These are phyloP conservation scores for Cervus canadensis DNA, from an alignment of 2,113 vertebrate genomes.

Conservation along the genomic window DNA sequence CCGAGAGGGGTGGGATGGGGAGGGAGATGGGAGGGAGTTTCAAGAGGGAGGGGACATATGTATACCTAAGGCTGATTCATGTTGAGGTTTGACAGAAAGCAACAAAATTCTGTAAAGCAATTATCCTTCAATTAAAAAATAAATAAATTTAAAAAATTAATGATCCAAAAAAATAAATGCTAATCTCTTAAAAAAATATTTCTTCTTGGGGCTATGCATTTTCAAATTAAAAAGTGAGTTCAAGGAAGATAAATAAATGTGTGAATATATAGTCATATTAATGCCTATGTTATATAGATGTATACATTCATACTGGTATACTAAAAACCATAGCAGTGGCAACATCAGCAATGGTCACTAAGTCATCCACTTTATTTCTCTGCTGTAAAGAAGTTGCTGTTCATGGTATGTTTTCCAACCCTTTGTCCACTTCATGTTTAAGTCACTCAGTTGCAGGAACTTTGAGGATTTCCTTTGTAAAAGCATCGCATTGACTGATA, in stretches of 20 bases:
- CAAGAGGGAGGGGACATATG: no score
- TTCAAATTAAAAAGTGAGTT: slow-evolving; percentile 55
- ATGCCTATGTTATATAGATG: not conserved
- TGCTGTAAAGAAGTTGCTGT: not conserved
- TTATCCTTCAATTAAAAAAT: not conserved
- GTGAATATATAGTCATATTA: not conserved
- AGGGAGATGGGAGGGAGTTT: no score
- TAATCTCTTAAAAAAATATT: not conserved
- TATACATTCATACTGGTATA: not conserved
- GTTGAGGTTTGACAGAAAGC: not conserved
- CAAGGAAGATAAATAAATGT: slow-evolving; percentile 10
- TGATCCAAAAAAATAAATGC: not conserved
- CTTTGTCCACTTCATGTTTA: not conserved
- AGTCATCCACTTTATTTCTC: not conserved
- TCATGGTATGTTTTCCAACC: not conserved
- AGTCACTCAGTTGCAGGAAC: not conserved
- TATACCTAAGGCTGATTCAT: not conserved
- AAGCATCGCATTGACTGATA: not conserved
- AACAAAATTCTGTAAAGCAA: not conserved
- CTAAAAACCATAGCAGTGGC: not conserved
- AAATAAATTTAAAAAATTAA: not conserved
- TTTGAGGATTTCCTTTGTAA: not conserved
- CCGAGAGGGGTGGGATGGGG: no score
- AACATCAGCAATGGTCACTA: not conserved
- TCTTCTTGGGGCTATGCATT: not conserved